These are phyloP conservation scores for Lucifuga dentata DNA, from an alignment of 2,113 vertebrate genomes.

Conservation along the genomic window DNA sequence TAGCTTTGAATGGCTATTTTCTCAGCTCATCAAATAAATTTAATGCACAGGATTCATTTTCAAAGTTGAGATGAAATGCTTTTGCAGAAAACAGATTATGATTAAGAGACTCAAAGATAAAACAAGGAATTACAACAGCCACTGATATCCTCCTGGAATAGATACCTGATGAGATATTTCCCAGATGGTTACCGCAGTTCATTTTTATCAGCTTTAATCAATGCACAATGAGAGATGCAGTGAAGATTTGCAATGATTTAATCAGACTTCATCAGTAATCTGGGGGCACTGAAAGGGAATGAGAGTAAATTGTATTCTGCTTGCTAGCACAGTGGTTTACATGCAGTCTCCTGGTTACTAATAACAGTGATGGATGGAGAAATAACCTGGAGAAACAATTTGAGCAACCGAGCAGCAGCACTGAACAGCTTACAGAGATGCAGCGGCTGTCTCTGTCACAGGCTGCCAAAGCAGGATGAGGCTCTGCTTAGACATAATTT, in stretches of 20 bases:
- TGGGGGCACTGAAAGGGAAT: neutral
- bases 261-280: neutral
- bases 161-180: constrained; percentile 1
- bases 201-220: too few species aligned
- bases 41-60: too few species aligned
- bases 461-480: neutral
- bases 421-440: constrained; percentile 3
- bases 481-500: too few species aligned
- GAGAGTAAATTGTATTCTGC: neutral
- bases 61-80: neutral
- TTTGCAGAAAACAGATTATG: neutral
- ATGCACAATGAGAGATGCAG: too few species aligned
- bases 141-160: neutral
- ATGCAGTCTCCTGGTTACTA: constrained; percentile 12
- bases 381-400: constrained; percentile 5
- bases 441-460: constrained; percentile 7
- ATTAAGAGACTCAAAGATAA: neutral
- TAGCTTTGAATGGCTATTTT: too few species aligned
- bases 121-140: neutral
- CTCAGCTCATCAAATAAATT: neutral
- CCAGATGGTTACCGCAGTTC: neutral
- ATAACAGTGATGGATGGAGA: constrained; percentile 26
- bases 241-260: too few species aligned
- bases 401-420: constrained; percentile 16
- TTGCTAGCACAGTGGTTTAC: constrained; percentile 8